Percentiles rank a stretch among this genome's conserved stretches.
Evolutionary conservation across 2,797 vertebrate species (phyloP).

Genomic region (Acrocephalus scirpaceus): DNA sequence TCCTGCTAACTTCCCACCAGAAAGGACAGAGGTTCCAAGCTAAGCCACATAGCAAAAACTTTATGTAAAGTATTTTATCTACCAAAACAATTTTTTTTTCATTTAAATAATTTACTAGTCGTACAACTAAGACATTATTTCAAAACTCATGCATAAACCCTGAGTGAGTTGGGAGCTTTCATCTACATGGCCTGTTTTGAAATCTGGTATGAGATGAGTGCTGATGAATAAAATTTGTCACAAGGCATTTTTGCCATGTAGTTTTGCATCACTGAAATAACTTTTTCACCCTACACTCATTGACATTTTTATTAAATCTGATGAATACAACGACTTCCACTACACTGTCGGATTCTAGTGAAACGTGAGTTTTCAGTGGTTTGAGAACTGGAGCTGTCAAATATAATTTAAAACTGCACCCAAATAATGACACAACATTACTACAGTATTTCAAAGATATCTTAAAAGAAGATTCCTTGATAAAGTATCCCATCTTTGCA

Average conservation of each 20-base stretch:
- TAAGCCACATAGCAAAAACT: background rate
- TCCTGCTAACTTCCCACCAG: background rate
- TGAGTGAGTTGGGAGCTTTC: background rate
- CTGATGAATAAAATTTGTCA: background rate
- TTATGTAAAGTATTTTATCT: accelerated
- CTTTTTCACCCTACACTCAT: background rate
- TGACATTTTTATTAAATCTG: background rate
- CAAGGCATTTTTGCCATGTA: background rate
- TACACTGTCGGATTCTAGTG: background rate
- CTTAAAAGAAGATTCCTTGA: background rate
- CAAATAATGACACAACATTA: background rate
- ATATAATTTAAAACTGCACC: background rate
- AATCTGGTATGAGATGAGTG: background rate
- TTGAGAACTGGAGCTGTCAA: background rate
- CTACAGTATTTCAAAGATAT: background rate
- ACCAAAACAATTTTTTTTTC: background rate
- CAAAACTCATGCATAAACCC: background rate
- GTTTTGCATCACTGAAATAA: background rate
- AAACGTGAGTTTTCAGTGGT: background rate
- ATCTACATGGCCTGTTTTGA: background rate
- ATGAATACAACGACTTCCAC: background rate
- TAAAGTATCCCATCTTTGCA: background rate
- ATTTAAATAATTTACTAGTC: background rate
- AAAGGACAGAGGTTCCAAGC: background rate
- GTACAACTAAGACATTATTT: background rate